A percentile compares a stretch with the other conserved stretches of the same genome.
These are phyloP conservation scores for Grapholita molesta DNA, from an alignment of 1,140 invertebrate species.

Conservation along the genomic window DNA sequence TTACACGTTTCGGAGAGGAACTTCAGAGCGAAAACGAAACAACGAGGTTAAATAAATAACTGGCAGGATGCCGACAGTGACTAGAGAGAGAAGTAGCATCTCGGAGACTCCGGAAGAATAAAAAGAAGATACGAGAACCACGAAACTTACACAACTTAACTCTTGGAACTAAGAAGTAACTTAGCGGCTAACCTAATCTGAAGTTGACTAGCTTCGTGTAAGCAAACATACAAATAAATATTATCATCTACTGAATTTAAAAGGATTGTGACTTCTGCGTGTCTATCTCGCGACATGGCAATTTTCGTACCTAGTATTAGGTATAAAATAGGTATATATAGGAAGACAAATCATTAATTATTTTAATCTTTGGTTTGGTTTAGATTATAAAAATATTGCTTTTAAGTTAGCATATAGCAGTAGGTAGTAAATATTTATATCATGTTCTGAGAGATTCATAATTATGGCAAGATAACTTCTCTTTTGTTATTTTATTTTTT, in stretches of 20 bases:
- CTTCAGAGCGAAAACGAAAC: background rate
- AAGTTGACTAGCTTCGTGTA: constrained; percentile 66
- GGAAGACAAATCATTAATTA: background rate
- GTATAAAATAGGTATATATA: too few species aligned
- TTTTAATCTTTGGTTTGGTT: background rate
- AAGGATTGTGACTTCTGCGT: background rate
- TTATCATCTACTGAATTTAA: constrained; percentile 6
- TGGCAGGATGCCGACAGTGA: constrained; percentile 48
- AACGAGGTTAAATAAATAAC: constrained; percentile 9
- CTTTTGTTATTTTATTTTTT: background rate
- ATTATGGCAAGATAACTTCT: background rate
- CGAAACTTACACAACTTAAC: constrained; percentile 44
- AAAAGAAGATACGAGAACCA: constrained; percentile 44
- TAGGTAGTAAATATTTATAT: background rate
- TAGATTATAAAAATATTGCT: background rate
- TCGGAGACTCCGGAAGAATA: constrained; percentile 46
- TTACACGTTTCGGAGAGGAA: constrained; percentile 3
- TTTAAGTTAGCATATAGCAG: background rate
- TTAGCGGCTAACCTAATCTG: constrained; percentile 54
- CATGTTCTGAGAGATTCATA: background rate
- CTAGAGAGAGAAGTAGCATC: constrained; percentile 54
- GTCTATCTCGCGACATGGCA: background rate
- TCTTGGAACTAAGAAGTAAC: constrained; percentile 38
- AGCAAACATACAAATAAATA: constrained; percentile 15
- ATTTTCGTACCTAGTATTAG: too few species aligned